Conservation (phyloP, 2,888 invertebrate species). For the Plebejus argus region DNA sequence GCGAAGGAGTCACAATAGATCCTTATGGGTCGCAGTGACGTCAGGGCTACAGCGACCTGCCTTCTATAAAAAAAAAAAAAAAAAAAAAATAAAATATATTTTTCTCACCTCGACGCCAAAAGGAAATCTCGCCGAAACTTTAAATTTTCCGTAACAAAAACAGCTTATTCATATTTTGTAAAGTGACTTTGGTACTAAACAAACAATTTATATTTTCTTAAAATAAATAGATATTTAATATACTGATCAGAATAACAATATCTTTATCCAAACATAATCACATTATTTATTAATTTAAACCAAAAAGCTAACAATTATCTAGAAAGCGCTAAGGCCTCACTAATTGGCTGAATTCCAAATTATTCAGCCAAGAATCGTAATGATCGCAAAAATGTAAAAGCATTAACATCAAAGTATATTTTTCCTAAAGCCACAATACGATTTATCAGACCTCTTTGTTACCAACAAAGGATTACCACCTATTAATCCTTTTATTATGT, state of each 20-base stretch:
- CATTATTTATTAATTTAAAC: background rate
- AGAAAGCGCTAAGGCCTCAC: background rate
- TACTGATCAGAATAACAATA: background rate
- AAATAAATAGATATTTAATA: too few relatives aligned
- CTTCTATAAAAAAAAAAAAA: too few relatives aligned
- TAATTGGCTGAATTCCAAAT: background rate
- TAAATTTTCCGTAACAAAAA: too few relatives aligned
- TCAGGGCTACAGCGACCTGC: too few relatives aligned
- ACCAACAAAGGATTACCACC: slow-evolving; percentile 10
- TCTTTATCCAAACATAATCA: background rate
- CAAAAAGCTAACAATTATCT: background rate
- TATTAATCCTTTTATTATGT: slow-evolving; percentile 19
- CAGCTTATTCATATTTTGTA: too few relatives aligned
- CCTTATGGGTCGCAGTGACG: too few relatives aligned
- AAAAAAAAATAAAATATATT: too few relatives aligned
- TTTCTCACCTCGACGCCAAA: too few relatives aligned
- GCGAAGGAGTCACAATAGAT: too few relatives aligned
- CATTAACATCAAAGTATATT: slow-evolving; percentile 13
- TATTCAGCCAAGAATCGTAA: background rate
- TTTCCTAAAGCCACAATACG: slow-evolving; percentile 12
- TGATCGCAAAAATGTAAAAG: background rate
- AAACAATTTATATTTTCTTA: too few relatives aligned
- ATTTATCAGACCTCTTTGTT: slow-evolving; percentile 7
- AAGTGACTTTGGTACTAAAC: too few relatives aligned
- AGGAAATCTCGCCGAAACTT: too few relatives aligned